Base-by-base conservation (phyloP, 2,888 invertebrate species). In the Philonicus albiceps region DNA sequence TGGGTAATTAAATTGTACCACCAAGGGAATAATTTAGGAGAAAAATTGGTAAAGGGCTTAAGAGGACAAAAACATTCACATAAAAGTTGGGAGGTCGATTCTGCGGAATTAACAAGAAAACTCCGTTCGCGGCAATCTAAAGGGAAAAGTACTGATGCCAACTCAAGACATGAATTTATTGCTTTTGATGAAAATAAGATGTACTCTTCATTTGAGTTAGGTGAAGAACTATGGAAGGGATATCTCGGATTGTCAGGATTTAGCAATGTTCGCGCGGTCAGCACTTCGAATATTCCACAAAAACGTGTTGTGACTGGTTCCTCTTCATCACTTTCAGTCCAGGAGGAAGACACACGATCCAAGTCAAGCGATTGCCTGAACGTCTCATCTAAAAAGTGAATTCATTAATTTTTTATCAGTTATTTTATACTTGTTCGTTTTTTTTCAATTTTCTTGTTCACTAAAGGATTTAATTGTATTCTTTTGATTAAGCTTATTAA, bases 281-380 rank as follows among this genome's bases (percentile, higher is more conserved):
- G 84, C 19, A 49, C 84, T 30, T 84, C 84, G 5, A 84, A 43
- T 73, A 84, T 84, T 84, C 19, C 84, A 31, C 73, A n/a, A n/a
- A 30, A 40, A 1, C 5, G 6, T 73, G 7, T 19, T 73, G n/a
- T 1, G 19, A 5, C 16, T 30, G 64, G 84, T 30, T 83, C 80
- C 13, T 6, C n/a, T 13, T 80, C 64, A 37, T 64, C 55, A 19
- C 64, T 83, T 7, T 19, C 37, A 37, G 27, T 73, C 2, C 37
- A 19, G n/a, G 7, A 27, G n/a, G 43, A 22, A 13, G 73, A 72
- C 30, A 72, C 73, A 2, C 84, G 84, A 40, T 73, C 73, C 16
- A 84, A 84, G 16, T 84, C 84, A 13, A 73, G n/a, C 11, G 84
- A 84, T 43, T 73, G 49, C 27, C 30, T 84, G 27, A 27, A 83